phyloP scores from a whole-genome alignment of 2,113 vertebrate species.

The Indicator maculatus region DNA sequence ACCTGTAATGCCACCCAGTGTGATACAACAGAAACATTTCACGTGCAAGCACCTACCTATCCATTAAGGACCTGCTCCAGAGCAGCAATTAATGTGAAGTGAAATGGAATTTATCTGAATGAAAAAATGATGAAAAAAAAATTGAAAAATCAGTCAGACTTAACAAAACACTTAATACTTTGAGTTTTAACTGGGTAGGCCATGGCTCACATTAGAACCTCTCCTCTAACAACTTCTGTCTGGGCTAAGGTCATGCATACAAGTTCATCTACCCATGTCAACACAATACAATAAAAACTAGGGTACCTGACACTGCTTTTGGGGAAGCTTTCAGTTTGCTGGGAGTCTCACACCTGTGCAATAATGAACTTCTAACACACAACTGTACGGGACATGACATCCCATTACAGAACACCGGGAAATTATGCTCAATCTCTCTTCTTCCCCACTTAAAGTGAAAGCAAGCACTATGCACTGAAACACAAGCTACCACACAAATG shows the following conservation, averaged over 20 bases:
- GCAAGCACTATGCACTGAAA: neutral
- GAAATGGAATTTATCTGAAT: neutral
- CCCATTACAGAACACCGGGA: neutral
- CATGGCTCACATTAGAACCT: neutral
- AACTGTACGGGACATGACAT: neutral
- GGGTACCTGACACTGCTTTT: neutral
- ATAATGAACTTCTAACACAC: neutral
- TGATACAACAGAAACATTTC: neutral
- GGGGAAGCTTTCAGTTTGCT: neutral
- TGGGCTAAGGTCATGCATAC: neutral
- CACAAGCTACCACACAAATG: neutral
- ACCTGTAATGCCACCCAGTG: conserved; percentile 27
- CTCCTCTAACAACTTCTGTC: neutral
- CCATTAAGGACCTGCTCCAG: neutral
- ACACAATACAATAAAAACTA: neutral
- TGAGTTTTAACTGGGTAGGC: neutral
- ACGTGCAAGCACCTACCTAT: neutral
- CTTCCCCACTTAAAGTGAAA: neutral
- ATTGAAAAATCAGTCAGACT: neutral
- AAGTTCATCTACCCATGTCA: neutral
- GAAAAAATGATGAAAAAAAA: neutral
- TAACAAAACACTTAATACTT: neutral
- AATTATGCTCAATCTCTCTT: neutral
- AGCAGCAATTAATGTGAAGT: neutral
- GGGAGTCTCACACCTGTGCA: neutral